Percentiles rank a stretch among this genome's conserved stretches.
phyloP scores from a whole-genome alignment of 2,797 vertebrate genomes.

The Carduelis carduelis region DNA sequence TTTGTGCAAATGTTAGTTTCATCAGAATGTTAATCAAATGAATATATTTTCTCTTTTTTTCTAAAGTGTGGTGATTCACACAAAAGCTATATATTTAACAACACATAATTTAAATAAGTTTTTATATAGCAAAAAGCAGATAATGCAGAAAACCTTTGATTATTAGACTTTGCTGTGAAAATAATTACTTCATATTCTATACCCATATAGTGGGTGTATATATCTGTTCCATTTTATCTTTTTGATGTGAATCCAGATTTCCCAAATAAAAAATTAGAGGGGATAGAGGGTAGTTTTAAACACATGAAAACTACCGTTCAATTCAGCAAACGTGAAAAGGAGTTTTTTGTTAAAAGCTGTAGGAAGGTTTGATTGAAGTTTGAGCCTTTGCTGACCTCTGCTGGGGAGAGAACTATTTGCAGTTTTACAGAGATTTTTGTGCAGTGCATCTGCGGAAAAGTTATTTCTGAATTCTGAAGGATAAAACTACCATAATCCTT shows the following conservation, averaged over 20 bases:
- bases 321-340: neutral
- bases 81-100: neutral
- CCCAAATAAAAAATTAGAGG: neutral
- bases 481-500: neutral
- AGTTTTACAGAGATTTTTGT: neutral
- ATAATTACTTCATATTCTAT: neutral
- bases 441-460: neutral
- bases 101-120: neutral
- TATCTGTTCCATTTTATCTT: neutral
- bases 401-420: neutral
- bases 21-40: neutral
- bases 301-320: neutral
- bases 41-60: neutral
- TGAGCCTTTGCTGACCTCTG: constrained; percentile 34
- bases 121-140: neutral
- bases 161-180: neutral
- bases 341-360: neutral
- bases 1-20: neutral
- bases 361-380: neutral
- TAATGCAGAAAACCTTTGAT: neutral
- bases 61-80: neutral
- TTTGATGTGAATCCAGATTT: neutral
- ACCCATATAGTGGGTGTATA: rapidly evolving
- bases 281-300: neutral
- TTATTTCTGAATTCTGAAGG: neutral